These are phyloP conservation scores for Agonum fuliginosum DNA, from an alignment of 2,888 invertebrate genomes.

Conservation along the genomic window DNA sequence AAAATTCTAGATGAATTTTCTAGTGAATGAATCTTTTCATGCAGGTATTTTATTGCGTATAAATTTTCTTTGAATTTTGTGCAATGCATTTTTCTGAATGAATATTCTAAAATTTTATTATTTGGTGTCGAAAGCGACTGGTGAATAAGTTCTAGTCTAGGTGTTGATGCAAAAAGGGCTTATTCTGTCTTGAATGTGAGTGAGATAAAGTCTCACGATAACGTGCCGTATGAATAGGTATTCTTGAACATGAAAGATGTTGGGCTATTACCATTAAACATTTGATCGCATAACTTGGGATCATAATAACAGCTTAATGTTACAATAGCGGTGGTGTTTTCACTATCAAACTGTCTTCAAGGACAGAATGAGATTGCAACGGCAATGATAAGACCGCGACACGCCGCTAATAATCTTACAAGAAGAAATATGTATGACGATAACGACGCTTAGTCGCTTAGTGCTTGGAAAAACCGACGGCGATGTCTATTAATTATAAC, in stretches of 20 bases:
- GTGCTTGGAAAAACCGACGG: neutral
- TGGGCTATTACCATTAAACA: constrained; percentile 46
- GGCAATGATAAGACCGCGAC: constrained; percentile 4
- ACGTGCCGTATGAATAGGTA: constrained; percentile 35
- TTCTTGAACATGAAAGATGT: constrained; percentile 37
- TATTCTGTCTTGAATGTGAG: no score
- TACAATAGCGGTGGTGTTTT: constrained; percentile 46
- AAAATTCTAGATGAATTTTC: no score
- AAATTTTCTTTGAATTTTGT: no score
- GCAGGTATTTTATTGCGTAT: no score
- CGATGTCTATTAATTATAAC: neutral
- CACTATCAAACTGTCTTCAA: constrained; percentile 38
- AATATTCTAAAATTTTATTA: no score
- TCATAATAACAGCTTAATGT: constrained; percentile 40
- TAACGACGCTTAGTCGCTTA: neutral
- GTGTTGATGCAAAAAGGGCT: no score
- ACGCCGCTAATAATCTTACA: neutral
- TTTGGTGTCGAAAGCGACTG: no score
- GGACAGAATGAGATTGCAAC: constrained; percentile 35
- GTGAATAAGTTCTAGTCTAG: no score
- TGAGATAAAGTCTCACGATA: no score
- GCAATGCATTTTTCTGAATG: no score
- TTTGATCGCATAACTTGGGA: constrained; percentile 38
- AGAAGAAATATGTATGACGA: neutral
- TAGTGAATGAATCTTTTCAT: no score